Evolutionary conservation across 1,140 invertebrate species (phyloP).

Genomic region (Pogonomyrmex californicus): DNA sequence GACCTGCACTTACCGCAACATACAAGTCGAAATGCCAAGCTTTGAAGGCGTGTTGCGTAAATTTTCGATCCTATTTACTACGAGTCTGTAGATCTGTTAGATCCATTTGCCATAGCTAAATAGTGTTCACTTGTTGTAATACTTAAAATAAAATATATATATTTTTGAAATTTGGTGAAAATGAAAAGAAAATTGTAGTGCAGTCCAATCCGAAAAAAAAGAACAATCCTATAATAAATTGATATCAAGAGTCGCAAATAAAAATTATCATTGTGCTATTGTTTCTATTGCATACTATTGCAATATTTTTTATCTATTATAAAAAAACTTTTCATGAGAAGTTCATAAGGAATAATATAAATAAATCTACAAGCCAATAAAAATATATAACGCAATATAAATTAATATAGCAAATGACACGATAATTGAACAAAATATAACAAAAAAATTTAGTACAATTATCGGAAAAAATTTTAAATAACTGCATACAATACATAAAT

Average conservation of each 20-base stretch:
- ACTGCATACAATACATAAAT: not conserved
- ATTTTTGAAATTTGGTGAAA: no score
- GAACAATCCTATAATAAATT: not conserved
- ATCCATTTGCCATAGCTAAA: no score
- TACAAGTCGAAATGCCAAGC: slow-evolving; percentile 68
- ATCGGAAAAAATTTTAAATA: not conserved
- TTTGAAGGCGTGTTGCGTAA: slow-evolving; percentile 72
- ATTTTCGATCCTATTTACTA: slow-evolving; percentile 53
- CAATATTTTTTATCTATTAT: not conserved
- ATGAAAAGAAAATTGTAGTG: no score
- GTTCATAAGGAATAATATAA: not conserved
- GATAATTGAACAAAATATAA: not conserved
- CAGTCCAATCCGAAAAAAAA: no score
- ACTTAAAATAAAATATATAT: no score
- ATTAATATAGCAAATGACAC: not conserved
- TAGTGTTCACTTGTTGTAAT: no score
- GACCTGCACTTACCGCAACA: slow-evolving; percentile 62
- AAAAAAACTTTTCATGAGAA: not conserved
- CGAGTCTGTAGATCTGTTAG: not conserved
- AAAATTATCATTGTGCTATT: not conserved
- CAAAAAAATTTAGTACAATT: not conserved
- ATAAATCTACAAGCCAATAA: not conserved
- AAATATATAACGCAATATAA: not conserved
- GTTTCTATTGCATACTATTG: not conserved
- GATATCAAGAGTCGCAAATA: not conserved